Percentiles rank a stretch among this genome's conserved stretches.
Conservation (phyloP, 2,113 vertebrate species). For the Tenebrosternarchus preto region DNA sequence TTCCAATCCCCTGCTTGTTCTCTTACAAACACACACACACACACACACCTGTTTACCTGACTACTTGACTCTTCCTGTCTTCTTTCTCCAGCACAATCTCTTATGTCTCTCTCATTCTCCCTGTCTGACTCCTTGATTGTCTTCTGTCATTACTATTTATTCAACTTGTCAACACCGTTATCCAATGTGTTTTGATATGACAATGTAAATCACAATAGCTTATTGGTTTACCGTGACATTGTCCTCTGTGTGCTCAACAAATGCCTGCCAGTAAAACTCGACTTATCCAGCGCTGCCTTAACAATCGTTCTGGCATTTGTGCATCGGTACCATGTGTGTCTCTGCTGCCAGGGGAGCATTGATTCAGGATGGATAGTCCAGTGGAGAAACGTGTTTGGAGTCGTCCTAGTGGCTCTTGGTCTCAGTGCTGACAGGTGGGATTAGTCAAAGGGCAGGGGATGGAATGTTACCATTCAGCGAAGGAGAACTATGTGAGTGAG, state of each 20-base stretch:
- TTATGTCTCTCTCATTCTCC: slow-evolving; percentile 38
- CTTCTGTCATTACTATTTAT: slow-evolving; percentile 59
- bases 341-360: not conserved
- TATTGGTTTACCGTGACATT: slow-evolving; percentile 43
- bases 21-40: not conserved
- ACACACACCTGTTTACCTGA: slow-evolving; percentile 38
- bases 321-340: not conserved
- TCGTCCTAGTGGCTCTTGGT: slow-evolving; percentile 20
- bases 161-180: slow-evolving; percentile 53
- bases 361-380: slow-evolving; percentile 19
- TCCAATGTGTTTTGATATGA: slow-evolving; percentile 49
- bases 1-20: not conserved
- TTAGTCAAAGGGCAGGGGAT: slow-evolving; percentile 49
- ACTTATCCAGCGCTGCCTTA: not conserved
- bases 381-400: not conserved
- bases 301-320: not conserved
- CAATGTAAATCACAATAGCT: slow-evolving; percentile 52
- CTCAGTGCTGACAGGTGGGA: slow-evolving; percentile 50
- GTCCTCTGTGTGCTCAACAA: not conserved
- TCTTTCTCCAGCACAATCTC: slow-evolving; percentile 29
- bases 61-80: slow-evolving; percentile 18
- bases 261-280: not conserved
- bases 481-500: slow-evolving; percentile 33
- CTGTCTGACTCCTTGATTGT: slow-evolving; percentile 37
- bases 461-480: slow-evolving; percentile 33